Evolutionary conservation across 2,888 invertebrate species (phyloP), one percentile per base, ranked within the genome.

Genomic region (Ichneumoninae sp.): DNA sequence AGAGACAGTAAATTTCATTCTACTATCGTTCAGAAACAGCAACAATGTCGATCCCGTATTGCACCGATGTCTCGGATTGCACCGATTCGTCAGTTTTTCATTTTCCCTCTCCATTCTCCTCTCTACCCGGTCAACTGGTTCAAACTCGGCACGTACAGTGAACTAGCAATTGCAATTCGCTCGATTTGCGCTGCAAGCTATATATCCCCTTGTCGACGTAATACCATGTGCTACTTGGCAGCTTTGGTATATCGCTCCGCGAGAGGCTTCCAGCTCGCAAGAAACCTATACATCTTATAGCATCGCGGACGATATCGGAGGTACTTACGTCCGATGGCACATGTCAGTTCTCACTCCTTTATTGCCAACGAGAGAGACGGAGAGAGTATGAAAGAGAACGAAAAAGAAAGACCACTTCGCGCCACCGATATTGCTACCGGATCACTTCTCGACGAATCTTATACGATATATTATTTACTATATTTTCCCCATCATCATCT

Each of bases 361-460:
- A 81, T 76, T 81, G 83, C 76, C 50, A 60, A 4, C 44, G 44
- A 47, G 44, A 16, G 44, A 47, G 16, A 47, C 44, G 44, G 4
- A 16, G 16, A 47, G 44, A 4, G 44, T 16, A 47, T 4, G 44
- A 16, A 33, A 68, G 44, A 68, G 66, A 33, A 70, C 44, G 60
- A 60, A 76, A 60, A 70, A 76, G 44, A 57, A 19, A 68, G 19
- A 73, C 50, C 71, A 50, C 83, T 76, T 63, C 57, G 69, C 44
- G 73, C 60, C 68, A 74, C 60, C 68, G 81, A 87, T 86, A 87
- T 87, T 86, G 82, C 86, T 79, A 85, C 83, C 66, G 83, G 71
- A 65, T 68, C 16, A 22, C 68, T 40, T 66, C 79, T 80, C 65
- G 65, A 66, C 65, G 52, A 33, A 83, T 73, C 66, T 63, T 50